These are phyloP conservation scores for Paramormyrops hopkinsi DNA, from an alignment of 2,797 vertebrate species.

Conservation along the genomic window DNA sequence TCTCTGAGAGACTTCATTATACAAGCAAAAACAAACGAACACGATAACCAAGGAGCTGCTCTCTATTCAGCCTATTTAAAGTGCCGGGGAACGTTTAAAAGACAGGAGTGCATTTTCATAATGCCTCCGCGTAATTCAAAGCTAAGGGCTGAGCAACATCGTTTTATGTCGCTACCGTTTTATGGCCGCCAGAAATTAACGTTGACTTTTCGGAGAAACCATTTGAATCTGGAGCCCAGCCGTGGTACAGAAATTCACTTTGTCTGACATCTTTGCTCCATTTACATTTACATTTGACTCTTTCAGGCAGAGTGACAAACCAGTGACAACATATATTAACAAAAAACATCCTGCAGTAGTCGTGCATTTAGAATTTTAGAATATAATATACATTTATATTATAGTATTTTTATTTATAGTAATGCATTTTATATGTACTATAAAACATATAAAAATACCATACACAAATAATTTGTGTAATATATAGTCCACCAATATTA, in stretches of 20 bases:
- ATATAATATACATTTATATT: neutral
- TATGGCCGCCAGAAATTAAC: neutral
- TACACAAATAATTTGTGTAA: neutral
- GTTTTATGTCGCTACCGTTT: neutral
- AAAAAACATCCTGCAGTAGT: neutral
- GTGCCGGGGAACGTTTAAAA: conserved; percentile 19
- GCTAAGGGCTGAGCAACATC: neutral
- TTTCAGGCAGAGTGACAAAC: neutral
- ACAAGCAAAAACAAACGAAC: conserved; percentile 31
- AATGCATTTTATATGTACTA: neutral
- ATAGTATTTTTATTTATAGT: neutral
- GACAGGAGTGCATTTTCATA: neutral
- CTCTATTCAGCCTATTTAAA: conserved; percentile 21
- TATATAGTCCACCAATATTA: neutral
- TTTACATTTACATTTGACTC: neutral
- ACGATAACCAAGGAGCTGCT: conserved; percentile 28
- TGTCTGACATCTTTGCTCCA: neutral
- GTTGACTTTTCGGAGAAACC: neutral
- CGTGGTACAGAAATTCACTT: neutral
- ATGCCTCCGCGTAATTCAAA: neutral
- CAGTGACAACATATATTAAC: neutral
- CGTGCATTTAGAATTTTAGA: neutral
- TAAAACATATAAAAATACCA: neutral
- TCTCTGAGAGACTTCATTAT: conserved; percentile 10
- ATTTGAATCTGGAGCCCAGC: neutral